phyloP scores from a whole-genome alignment of 1,140 invertebrate genomes.

The Trichonephila clavata region DNA sequence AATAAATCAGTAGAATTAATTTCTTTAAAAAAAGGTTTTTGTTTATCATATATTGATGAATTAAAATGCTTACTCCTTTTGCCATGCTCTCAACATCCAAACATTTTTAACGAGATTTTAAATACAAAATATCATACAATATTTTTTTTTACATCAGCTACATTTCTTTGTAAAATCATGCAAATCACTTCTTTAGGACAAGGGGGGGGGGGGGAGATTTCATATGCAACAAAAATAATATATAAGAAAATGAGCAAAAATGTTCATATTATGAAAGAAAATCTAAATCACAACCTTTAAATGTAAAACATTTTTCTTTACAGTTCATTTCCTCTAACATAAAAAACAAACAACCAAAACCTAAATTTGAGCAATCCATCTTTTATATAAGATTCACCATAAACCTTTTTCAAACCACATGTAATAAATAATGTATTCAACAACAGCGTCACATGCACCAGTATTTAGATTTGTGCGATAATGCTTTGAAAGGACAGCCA shows the following conservation, averaged over 20 bases:
- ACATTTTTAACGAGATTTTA: too few species aligned
- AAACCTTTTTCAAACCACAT: constrained; percentile 43
- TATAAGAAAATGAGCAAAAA: constrained; percentile 26
- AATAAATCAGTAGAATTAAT: too few species aligned
- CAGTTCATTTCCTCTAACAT: constrained; percentile 1
- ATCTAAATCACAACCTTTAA: constrained; percentile 71
- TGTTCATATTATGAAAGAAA: constrained; percentile 20
- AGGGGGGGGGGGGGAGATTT: too few species aligned
- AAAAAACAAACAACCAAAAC: constrained; percentile 54
- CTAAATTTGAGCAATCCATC: constrained; percentile 58
- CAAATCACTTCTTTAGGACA: constrained; percentile 30
- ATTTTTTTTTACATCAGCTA: too few species aligned
- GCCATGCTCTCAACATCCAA: too few species aligned
- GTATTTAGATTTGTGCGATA: constrained; percentile 59
- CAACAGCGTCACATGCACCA: constrained; percentile 45
- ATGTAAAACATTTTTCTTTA: constrained; percentile 22
- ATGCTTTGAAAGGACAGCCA: constrained; percentile 38
- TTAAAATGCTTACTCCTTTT: too few species aligned
- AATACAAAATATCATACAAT: too few species aligned
- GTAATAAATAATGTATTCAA: constrained; percentile 60
- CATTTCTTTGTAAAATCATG: neutral
- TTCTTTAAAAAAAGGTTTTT: too few species aligned
- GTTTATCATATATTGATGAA: too few species aligned
- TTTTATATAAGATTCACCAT: neutral
- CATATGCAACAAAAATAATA: neutral